These are phyloP conservation scores for Morelia viridis DNA, from an alignment of 2,797 vertebrate genomes.

Conservation along the genomic window DNA sequence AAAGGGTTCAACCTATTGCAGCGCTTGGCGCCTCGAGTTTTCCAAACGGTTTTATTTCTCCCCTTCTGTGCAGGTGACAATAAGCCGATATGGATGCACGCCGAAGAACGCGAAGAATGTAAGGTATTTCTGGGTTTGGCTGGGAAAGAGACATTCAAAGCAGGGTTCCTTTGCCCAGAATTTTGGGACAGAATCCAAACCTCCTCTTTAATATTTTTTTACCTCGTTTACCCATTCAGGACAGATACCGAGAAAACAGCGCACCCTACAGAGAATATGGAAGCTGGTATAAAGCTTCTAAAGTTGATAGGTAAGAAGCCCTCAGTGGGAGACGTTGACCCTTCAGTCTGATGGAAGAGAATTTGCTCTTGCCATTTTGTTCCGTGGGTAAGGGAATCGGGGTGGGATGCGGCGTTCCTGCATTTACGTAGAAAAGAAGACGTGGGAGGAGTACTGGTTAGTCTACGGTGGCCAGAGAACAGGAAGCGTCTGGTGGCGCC, in stretches of 20 bases:
- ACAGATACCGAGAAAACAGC: constrained; percentile 77
- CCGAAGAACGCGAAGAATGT: constrained; percentile 88
- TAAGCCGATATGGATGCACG: constrained; percentile 94
- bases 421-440: too few relatives aligned
- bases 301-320: constrained; percentile 84
- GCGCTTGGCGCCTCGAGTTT: accelerated
- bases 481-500: too few relatives aligned
- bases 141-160: background rate
- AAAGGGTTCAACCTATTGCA: background rate
- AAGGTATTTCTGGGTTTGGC: constrained; percentile 73
- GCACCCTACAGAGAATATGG: constrained; percentile 84
- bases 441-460: too few relatives aligned
- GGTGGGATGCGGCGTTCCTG: too few relatives aligned
- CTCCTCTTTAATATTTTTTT: background rate
- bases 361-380: background rate
- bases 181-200: too few relatives aligned
- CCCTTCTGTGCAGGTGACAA: constrained; percentile 79
- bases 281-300: constrained; percentile 91
- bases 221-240: constrained; percentile 65
- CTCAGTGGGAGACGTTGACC: background rate
- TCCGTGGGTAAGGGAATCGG: too few relatives aligned
- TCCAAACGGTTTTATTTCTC: background rate
- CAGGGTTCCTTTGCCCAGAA: background rate
- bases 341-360: background rate
- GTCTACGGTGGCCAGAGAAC: too few relatives aligned